Evolutionary conservation across 1,140 invertebrate genomes (phyloP), one percentile per base, ranked within the genome.

Genomic region (Tetramorium simillimum): DNA sequence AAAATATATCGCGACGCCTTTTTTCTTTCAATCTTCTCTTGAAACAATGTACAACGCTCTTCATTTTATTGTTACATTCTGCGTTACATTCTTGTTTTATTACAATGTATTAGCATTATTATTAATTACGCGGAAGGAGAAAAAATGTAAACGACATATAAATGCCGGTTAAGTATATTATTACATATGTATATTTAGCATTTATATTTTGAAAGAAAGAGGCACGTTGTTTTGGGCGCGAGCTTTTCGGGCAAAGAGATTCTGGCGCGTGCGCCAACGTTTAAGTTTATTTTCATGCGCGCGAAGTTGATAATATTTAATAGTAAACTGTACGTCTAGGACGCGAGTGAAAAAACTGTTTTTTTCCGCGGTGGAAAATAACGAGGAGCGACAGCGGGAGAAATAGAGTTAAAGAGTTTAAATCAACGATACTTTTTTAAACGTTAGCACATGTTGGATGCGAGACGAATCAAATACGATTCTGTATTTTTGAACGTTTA

Each of bases 11-110:
- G 65, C 62, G 24, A 4, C 33, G 33, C 33, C 33, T 33, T 10
- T 1, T 58, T 85, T 90, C n/a, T 88, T 88, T 70, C 73, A 49
- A 49, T 86, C 18, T 4, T 53, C 43, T 78, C 21, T 18, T 67
- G 37, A 72, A 77, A 89, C 51, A 89, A 43, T 58, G 77, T 91
- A 91, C 88, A 91, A 89, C 43, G 46, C 18, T 87, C 51, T 85
- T 72, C 37, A 77, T 37, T 70, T 53, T 81, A 89, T 82, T 86
- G 81, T 91, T 91, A 89, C 37, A 63, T 53, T 81, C 81, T 86
- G 40, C 58, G 65, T 86, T n/a, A n/a, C n/a, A n/a, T n/a, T 33
- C 3, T 33, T 91, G 88, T 75, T 90, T 85, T 90, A 85, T 84
- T 89, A 76, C 77, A 63, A 18, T 56, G 86, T 69, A 58, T 78